Percentiles rank a stretch among this genome's conserved stretches.
Conservation (phyloP, 2,113 vertebrate species). For the Pollachius pollachius region DNA sequence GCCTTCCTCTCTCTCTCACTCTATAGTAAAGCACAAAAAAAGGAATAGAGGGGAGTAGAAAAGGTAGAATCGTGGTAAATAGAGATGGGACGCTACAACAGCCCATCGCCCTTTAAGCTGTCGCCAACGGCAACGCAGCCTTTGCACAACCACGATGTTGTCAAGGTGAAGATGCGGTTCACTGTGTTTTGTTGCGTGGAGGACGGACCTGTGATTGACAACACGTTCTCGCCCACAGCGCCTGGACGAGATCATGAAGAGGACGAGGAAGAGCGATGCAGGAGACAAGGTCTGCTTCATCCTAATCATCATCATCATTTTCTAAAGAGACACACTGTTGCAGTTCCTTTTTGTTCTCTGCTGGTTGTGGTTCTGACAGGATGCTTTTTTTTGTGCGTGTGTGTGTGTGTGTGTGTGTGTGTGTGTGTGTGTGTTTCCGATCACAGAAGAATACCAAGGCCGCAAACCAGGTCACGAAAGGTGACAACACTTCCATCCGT, state of each 20-base stretch:
- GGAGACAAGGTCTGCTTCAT: constrained; percentile 78
- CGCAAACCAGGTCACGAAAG: constrained; percentile 49
- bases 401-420: neutral
- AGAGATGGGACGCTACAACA: no score
- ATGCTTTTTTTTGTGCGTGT: no score
- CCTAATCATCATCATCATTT: neutral
- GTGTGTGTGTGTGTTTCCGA: neutral
- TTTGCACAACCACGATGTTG: no score
- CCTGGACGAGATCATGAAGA: constrained; percentile 98
- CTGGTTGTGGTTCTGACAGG: no score
- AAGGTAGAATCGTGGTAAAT: no score
- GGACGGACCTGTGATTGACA: no score
- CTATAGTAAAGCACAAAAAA: no score
- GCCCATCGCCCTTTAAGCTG: no score
- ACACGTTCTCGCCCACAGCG: constrained; percentile 69
- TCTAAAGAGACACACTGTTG: neutral
- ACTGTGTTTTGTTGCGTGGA: no score
- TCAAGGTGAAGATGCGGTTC: no score
- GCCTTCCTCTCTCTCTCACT: neutral
- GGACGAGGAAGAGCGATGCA: constrained; percentile 86
- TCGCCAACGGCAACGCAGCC: no score
- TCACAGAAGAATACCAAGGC: constrained; percentile 75
- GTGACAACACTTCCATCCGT: constrained; percentile 38
- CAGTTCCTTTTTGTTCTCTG: neutral
- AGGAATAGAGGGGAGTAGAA: no score